phyloP scores from a whole-genome alignment of 2,888 invertebrate genomes.

The Nipponacmea schrenckii region DNA sequence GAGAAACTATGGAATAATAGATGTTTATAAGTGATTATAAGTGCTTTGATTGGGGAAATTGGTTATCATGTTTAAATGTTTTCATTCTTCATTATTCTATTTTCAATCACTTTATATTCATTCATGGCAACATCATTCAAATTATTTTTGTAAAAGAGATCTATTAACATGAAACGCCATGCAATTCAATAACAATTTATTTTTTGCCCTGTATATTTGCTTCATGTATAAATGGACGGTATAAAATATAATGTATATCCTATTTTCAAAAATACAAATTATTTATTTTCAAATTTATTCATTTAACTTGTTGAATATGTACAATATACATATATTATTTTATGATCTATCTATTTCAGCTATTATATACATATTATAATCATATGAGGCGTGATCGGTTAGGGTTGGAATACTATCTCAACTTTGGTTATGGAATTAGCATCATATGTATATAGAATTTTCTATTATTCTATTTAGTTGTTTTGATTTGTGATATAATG shows the following conservation, averaged over 20 bases:
- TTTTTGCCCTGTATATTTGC: constrained; percentile 6
- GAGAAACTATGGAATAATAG: background rate
- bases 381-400: background rate
- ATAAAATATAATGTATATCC: background rate
- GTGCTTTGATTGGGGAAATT: constrained; percentile 6
- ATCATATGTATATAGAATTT: background rate
- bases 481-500: background rate
- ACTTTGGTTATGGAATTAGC: constrained; percentile 1
- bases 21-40: background rate
- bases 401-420: constrained; percentile 3
- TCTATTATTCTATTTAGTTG: background rate
- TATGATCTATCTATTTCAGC: background rate
- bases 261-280: constrained; percentile 2
- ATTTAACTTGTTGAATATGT: background rate
- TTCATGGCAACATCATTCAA: constrained; percentile 7
- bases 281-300: background rate
- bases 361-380: background rate
- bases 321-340: constrained; percentile 4
- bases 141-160: constrained; percentile 9
- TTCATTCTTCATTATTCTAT: no score
- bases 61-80: background rate
- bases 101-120: no score
- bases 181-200: constrained; percentile 1
- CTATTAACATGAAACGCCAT: background rate
- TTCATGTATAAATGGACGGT: background rate